A percentile compares a stretch with the other conserved stretches of the same genome.
Evolutionary conservation across 2,888 invertebrate species (phyloP).

Genomic region (Idaea aversata): DNA sequence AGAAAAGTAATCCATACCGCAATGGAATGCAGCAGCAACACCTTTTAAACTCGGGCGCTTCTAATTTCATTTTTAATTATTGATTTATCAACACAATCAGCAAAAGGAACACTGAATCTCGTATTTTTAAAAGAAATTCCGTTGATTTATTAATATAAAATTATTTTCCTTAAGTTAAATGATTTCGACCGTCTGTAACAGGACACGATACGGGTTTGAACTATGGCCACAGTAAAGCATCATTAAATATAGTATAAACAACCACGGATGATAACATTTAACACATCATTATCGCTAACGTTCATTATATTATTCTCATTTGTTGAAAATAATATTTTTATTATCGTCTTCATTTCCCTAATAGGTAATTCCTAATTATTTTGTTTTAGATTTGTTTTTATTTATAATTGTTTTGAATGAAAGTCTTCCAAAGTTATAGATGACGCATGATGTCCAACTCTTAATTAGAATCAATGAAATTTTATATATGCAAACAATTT

Average conservation of each 20-base stretch:
- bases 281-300: not conserved
- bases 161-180: not conserved
- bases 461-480: too few species aligned
- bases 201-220: not conserved
- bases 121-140: not conserved
- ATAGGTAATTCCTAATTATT: not conserved
- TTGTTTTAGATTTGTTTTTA: not conserved
- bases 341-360: not conserved
- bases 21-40: conserved; percentile 38
- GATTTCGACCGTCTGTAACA: not conserved
- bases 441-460: too few species aligned
- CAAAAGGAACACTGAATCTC: not conserved
- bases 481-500: too few species aligned
- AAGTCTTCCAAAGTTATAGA: not conserved
- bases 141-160: not conserved
- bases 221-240: not conserved
- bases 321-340: not conserved
- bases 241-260: not conserved
- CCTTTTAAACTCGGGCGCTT: conserved; percentile 29
- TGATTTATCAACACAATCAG: not conserved
- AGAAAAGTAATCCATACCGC: conserved; percentile 31
- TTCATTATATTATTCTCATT: not conserved
- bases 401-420: not conserved
- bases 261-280: not conserved
- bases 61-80: conserved; percentile 25